phyloP scores from a whole-genome alignment of 2,888 invertebrate genomes.

The Mactromeris polynyma region DNA sequence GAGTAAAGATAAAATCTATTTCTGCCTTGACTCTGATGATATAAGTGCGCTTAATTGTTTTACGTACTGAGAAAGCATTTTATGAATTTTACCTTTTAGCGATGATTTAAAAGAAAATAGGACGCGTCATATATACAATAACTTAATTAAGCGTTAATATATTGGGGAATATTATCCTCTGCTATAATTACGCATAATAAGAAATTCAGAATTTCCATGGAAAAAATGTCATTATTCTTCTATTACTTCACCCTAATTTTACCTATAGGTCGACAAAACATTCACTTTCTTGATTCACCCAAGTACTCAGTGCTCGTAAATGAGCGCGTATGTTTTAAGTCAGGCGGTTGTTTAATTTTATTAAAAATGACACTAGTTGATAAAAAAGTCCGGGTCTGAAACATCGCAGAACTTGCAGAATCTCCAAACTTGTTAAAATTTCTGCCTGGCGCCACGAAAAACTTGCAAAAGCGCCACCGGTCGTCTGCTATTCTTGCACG shows the following conservation, averaged over 20 bases:
- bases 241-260: neutral
- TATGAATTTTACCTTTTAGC: too few relatives aligned
- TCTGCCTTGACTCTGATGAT: too few relatives aligned
- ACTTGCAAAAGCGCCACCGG: slow-evolving; percentile 53
- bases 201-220: neutral
- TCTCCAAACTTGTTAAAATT: slow-evolving; percentile 65
- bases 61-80: too few relatives aligned
- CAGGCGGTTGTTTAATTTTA: slow-evolving; percentile 38
- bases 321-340: neutral
- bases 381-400: slow-evolving; percentile 48
- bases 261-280: neutral
- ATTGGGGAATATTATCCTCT: neutral
- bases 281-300: neutral
- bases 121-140: neutral
- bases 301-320: neutral
- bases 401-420: slow-evolving; percentile 50
- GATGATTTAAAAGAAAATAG: neutral
- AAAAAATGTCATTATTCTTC: neutral
- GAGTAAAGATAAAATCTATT: too few relatives aligned
- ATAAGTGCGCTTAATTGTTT: too few relatives aligned
- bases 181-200: neutral
- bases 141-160: neutral
- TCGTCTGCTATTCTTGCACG: slow-evolving; percentile 51
- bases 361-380: slow-evolving; percentile 45
- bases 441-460: slow-evolving; percentile 67